Base-by-base conservation (phyloP, 2,113 vertebrate genomes). In the Carollia perspicillata region DNA sequence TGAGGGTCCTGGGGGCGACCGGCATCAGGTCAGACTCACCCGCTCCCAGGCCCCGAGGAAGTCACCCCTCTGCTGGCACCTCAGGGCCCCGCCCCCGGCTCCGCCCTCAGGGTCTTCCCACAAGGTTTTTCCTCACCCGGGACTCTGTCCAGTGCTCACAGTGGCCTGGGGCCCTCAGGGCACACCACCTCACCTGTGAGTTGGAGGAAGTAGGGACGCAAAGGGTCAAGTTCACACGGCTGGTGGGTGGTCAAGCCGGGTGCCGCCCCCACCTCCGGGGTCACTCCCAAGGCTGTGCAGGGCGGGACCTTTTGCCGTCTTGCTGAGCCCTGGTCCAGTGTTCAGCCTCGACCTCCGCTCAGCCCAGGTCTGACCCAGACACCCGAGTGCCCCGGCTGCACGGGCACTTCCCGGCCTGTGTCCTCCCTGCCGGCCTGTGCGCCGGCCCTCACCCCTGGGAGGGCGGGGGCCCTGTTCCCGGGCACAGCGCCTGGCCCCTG, bases 41-140 rank as follows among this genome's bases (percentile, higher is more conserved):
- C 0, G 44, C 18, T 65, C 63, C 84, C 8, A 9, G 8, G 6
- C 58, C 14, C 0, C 5, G 14, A 16, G 18, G n/a, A 3, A 28
- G 14, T 28, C 18, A 10, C 2, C 17, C 6, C 6, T 1, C 0
- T 3, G 17, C 40, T 0, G 2, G 79, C 0, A 8, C 37, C 78
- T 5, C 8, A 14, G 78, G 30, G 14, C n/a, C n/a, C n/a, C n/a
- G n/a, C n/a, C n/a, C 12, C 3, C 0, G 44, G 23, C 28, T 42
- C 35, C 42, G 63, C 30, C 55, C 11, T 11, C n/a, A 13, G 22
- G 1, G 1, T 18, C 74, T 3, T 2, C 6, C 16, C 3, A 6
- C 33, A 2, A n/a, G n/a, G n/a, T n/a, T n/a, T 35, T 17, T 30
- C 23, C 0, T 7, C 23, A 14, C 75, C 8, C 1, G 20, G 30